Base-by-base conservation (phyloP, 2,888 invertebrate species). In the Drosophila phalerata region DNA sequence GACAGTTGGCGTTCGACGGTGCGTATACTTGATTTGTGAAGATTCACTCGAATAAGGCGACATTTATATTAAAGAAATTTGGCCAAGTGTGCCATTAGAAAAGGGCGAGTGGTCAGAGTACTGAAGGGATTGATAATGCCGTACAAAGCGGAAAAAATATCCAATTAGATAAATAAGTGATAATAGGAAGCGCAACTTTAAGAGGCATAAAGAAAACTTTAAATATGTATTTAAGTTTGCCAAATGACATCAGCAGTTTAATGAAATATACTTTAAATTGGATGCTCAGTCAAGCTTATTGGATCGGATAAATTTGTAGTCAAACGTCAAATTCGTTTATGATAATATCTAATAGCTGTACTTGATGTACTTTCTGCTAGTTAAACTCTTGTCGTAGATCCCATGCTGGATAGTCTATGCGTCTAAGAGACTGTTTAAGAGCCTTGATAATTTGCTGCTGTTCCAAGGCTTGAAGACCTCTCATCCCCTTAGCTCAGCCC, bases 1-100 rank as follows among this genome's bases (percentile, higher is more conserved):
- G 69, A 61, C 78, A 85, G 61, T 75, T 53, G 58, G 45, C 58
- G 70, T 55, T 52, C 71, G 42, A 79, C 78, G 82, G 65, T 79
- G 85, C 82, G 82, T 78, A 76, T 85, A 81, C 87, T 78, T 82
- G 78, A 67, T 85, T 68, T 78, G 74, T 58, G 58, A 51, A 67
- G 61, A 79, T 71, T 57, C 49, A 61, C 64, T 70, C 48, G 60
- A 58, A 65, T 77, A 67, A 67, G 45, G 57, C 32, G 49, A 71
- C 61, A 47, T 66, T 66, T 61, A 69, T 77, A 63, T 68, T 66
- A 61, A 60, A 61, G 53, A 47, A 43, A 58, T 52, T 28, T 48
- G 45, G 9, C 13, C 58, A 68, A 58, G 53, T 45, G 58, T 13
- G 42, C 13, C 6, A 22, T 22, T 13, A 22, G 42, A 19, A 42